These are phyloP conservation scores for Herminia tarsipennalis DNA, from an alignment of 2,888 invertebrate genomes.

Conservation along the genomic window DNA sequence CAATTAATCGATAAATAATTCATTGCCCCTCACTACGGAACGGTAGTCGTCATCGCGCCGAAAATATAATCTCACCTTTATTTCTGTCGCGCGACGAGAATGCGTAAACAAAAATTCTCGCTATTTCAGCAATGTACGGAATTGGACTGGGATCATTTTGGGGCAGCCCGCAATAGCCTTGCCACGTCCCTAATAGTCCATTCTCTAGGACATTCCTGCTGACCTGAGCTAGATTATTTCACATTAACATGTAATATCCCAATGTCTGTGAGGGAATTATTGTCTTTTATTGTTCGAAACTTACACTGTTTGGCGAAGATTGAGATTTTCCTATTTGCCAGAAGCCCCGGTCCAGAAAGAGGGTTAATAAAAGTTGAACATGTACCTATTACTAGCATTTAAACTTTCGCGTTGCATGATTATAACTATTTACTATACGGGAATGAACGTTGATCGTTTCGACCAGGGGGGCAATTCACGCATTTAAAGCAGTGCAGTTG, in stretches of 20 bases:
- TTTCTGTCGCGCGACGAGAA: conserved; percentile 52
- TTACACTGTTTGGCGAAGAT: too few species aligned
- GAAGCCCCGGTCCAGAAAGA: too few species aligned
- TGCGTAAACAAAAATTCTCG: conserved; percentile 68
- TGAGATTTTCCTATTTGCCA: too few species aligned
- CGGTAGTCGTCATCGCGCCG: conserved; percentile 29
- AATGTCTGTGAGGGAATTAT: conserved; percentile 13
- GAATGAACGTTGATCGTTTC: too few species aligned
- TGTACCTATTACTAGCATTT: too few species aligned
- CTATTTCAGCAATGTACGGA: conserved; percentile 44
- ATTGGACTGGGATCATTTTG: conserved; percentile 37
- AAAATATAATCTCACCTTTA: conserved; percentile 60
- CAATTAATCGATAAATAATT: conserved; percentile 29
- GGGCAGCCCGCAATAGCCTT: conserved; percentile 39
- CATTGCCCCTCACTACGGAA: conserved; percentile 31
- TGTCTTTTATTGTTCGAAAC: too few species aligned
- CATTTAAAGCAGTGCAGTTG: too few species aligned
- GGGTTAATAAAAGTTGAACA: too few species aligned
- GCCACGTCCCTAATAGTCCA: conserved; percentile 54
- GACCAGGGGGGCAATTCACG: too few species aligned
- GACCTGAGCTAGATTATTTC: conserved; percentile 34
- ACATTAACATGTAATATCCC: conserved; percentile 15
- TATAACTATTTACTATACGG: too few species aligned
- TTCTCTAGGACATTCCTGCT: conserved; percentile 49
- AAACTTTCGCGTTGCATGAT: too few species aligned